phyloP scores from a whole-genome alignment of 2,797 vertebrate genomes.

The Ctenochaetus hawaiiensis region DNA sequence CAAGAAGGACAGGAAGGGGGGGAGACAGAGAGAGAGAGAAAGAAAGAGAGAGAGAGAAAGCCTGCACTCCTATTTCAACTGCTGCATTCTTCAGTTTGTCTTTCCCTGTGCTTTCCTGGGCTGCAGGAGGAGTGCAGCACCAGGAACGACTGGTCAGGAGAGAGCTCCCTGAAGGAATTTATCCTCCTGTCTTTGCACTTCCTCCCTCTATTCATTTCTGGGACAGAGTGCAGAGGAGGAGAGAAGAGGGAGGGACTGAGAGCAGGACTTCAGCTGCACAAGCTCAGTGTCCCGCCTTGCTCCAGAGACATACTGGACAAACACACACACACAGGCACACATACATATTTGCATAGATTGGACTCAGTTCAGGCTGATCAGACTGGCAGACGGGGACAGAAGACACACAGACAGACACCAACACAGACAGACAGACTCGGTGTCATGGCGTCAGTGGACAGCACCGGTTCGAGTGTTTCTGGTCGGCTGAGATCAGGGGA shows the following conservation, averaged over 20 bases:
- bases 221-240: slow-evolving; percentile 79
- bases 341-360: slow-evolving; percentile 24
- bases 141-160: slow-evolving; percentile 44
- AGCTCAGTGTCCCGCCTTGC: slow-evolving; percentile 65
- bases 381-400: slow-evolving; percentile 45
- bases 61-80: slow-evolving; percentile 38
- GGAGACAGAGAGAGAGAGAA: slow-evolving; percentile 32
- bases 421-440: slow-evolving; percentile 54
- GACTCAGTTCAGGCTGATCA: slow-evolving; percentile 30
- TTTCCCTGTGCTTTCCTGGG: slow-evolving; percentile 32
- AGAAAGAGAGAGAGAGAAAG: slow-evolving; percentile 31
- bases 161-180: slow-evolving; percentile 61
- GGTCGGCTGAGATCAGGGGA: slow-evolving; percentile 77
- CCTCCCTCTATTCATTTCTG: slow-evolving; percentile 66
- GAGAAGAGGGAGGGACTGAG: slow-evolving; percentile 70
- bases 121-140: slow-evolving; percentile 44
- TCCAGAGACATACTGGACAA: slow-evolving; percentile 22
- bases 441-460: slow-evolving; percentile 81
- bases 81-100: slow-evolving; percentile 61
- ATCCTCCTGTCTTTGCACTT: slow-evolving; percentile 48
- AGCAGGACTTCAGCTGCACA: slow-evolving; percentile 69
- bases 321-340: slow-evolving; percentile 30
- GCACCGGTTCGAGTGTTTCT: slow-evolving; percentile 69
- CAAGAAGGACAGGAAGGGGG: slow-evolving; percentile 45
- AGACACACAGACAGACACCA: slow-evolving; percentile 42